Conservation (phyloP, 2,888 invertebrate species). For the Bellardia pandia region DNA sequence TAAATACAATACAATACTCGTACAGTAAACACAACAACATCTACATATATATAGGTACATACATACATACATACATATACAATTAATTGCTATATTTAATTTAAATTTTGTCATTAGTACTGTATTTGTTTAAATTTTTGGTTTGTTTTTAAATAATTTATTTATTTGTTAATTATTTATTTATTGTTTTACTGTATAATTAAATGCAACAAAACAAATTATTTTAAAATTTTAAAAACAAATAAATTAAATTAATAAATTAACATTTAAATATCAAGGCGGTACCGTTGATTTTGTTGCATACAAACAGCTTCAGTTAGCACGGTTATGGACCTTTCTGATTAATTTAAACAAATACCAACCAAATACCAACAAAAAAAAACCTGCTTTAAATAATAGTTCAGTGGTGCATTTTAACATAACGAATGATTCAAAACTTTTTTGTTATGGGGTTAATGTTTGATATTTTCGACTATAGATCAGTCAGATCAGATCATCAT, state of each 20-base stretch:
- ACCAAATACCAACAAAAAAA: not conserved
- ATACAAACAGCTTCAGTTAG: not conserved
- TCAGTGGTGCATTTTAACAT: too few species aligned
- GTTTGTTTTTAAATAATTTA: slow-evolving; percentile 15
- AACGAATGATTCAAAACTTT: too few species aligned
- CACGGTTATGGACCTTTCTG: not conserved
- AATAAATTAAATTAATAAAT: slow-evolving; percentile 34
- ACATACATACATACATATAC: not conserved
- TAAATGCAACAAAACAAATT: slow-evolving; percentile 13
- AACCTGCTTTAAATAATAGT: not conserved
- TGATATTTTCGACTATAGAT: too few species aligned
- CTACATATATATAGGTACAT: not conserved
- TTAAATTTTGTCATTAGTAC: slow-evolving; percentile 47
- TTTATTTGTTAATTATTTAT: slow-evolving; percentile 32
- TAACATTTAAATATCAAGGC: slow-evolving; percentile 19
- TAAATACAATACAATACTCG: too few species aligned
- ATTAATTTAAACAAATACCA: not conserved
- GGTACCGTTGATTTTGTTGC: slow-evolving; percentile 5
- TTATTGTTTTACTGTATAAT: slow-evolving; percentile 42
- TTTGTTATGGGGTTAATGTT: too few species aligned
- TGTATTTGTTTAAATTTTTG: not conserved
- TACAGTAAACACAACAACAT: not conserved
- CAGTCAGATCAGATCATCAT: too few species aligned
- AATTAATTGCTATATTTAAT: slow-evolving; percentile 59
- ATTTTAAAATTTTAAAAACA: slow-evolving; percentile 3